These are phyloP conservation scores for Torymus texanus DNA, from an alignment of 2,888 invertebrate species.

Conservation along the genomic window DNA sequence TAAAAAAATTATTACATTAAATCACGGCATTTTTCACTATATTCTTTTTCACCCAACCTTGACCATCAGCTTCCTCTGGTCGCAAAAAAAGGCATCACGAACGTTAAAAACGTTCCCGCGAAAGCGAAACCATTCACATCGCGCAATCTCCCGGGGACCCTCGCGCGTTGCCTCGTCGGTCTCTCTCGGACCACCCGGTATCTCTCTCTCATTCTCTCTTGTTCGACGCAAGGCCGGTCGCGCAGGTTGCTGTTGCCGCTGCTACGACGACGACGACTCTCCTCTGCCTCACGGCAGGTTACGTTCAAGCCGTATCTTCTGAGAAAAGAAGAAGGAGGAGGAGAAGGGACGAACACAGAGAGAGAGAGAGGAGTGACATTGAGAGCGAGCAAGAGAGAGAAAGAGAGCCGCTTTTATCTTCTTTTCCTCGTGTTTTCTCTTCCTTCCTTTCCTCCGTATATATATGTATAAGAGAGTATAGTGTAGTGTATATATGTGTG, in stretches of 20 bases:
- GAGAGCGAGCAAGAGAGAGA: conserved; percentile 27
- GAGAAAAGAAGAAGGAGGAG: conserved; percentile 22
- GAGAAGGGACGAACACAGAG: not conserved
- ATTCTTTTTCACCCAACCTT: no score
- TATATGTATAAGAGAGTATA: no score
- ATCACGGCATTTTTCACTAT: no score
- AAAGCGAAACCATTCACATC: no score
- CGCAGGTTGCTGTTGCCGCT: not conserved
- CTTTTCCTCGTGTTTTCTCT: not conserved
- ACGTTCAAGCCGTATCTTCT: conserved; percentile 22
- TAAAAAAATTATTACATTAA: no score
- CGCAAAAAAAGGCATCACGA: no score
- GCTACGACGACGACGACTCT: no score
- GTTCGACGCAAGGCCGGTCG: conserved; percentile 32
- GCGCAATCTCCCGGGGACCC: no score
- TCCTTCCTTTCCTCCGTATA: conserved; percentile 13
- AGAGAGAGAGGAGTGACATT: conserved; percentile 16
- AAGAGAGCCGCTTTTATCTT: conserved; percentile 18
- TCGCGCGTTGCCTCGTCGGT: not conserved
- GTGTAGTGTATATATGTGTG: no score
- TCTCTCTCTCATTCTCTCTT: conserved; percentile 6
- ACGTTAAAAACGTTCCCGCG: no score
- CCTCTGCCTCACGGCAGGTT: conserved; percentile 30
- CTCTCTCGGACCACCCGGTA: conserved; percentile 39
- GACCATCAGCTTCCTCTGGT: no score